Conservation (phyloP, 2,113 vertebrate species). For the western clawed frog (Xenopus tropicalis) region DNA sequence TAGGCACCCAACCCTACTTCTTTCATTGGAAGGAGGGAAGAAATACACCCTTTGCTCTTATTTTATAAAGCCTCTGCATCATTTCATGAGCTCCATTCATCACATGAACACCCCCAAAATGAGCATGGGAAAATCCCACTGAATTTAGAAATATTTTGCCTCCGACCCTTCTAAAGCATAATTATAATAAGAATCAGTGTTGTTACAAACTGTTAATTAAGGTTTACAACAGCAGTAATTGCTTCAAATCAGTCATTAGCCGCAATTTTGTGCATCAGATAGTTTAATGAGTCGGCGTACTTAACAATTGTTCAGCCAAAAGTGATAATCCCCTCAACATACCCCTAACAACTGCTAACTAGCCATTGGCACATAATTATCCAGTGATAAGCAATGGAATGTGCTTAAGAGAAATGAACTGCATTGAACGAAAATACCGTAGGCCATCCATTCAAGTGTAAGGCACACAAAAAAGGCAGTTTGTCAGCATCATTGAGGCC, state of each 20-base stretch:
- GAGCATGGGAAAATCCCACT: not conserved
- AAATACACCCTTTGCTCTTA: too few relatives aligned
- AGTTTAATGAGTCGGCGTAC: conserved; percentile 49
- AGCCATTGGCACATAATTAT: not conserved
- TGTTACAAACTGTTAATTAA: conserved; percentile 48
- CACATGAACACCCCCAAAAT: too few relatives aligned
- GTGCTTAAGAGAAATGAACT: conserved; percentile 10
- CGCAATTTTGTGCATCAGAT: conserved; percentile 41
- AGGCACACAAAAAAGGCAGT: conserved; percentile 16
- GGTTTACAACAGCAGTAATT: conserved; percentile 42
- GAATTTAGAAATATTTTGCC: not conserved
- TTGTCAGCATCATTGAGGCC: not conserved
- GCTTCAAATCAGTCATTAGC: conserved; percentile 52
- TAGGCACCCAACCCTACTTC: too few relatives aligned
- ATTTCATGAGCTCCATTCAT: too few relatives aligned
- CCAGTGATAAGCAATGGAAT: conserved; percentile 14
- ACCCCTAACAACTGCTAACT: conserved; percentile 32
- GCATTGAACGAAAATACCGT: conserved; percentile 17
- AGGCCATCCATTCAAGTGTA: conserved; percentile 1
- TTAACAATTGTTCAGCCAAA: conserved; percentile 41
- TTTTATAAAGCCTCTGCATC: too few relatives aligned
- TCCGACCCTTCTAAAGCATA: conserved; percentile 7
- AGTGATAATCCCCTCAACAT: conserved; percentile 36
- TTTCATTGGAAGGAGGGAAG: too few relatives aligned
- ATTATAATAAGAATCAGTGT: conserved; percentile 39